Evolutionary conservation across 35 echinoderm and acorn worm species (phyloP).

Genomic region (Acanthaster planci): DNA sequence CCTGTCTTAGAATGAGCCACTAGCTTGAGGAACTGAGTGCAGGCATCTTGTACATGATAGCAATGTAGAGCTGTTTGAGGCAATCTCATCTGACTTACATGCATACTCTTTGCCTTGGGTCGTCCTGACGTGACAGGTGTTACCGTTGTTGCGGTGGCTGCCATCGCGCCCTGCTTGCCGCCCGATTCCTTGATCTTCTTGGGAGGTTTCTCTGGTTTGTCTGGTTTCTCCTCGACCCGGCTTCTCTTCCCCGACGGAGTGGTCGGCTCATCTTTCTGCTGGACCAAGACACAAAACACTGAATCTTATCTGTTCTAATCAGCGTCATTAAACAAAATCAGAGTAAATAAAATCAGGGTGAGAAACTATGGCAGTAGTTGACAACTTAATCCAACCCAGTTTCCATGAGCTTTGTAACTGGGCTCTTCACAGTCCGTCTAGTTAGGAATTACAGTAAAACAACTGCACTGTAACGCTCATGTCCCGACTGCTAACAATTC

Average conservation of each 20-base stretch:
- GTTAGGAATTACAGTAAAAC: too few species aligned
- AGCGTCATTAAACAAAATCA: not conserved
- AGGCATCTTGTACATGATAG: too few species aligned
- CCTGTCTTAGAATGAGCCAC: too few species aligned
- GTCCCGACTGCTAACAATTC: too few species aligned
- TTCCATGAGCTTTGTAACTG: too few species aligned
- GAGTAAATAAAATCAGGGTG: not conserved
- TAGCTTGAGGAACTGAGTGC: too few species aligned
- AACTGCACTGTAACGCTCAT: too few species aligned
- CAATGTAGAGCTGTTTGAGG: too few species aligned
- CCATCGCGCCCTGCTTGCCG: conserved; percentile 62
- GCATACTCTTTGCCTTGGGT: conserved; percentile 89
- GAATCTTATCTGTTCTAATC: too few species aligned
- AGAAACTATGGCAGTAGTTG: not conserved
- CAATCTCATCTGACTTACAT: conserved; percentile 48
- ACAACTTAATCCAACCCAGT: too few species aligned
- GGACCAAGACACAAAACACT: too few species aligned
- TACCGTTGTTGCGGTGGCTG: not conserved
- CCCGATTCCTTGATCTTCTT: conserved; percentile 91
- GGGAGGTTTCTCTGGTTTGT: conserved; percentile 84
- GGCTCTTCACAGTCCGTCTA: too few species aligned
- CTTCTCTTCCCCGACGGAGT: conserved; percentile 84
- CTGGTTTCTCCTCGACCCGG: conserved; percentile 73
- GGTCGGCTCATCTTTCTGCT: not conserved
- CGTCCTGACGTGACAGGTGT: conserved; percentile 30